Evolutionary conservation across 2,113 vertebrate genomes (phyloP), one percentile per base, ranked within the genome.

Genomic region (Scartelaos histophorus): DNA sequence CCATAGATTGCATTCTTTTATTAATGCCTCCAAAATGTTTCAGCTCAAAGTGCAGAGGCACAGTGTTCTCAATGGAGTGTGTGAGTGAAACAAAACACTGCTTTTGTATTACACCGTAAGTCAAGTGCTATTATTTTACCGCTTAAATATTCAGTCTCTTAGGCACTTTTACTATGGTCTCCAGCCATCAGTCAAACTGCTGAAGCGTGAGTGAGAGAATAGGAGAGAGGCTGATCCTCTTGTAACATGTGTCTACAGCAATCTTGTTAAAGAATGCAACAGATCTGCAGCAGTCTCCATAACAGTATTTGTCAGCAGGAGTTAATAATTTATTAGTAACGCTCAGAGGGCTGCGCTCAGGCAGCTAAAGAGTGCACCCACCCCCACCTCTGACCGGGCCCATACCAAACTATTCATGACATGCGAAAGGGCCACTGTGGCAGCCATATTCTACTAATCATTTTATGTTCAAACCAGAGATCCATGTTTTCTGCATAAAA

Each of bases 181-280:
- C 95, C 94, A 92, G 89, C 91, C 91, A 94, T 94, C 93, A 93
- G 94, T 94, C 96, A 97, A 97, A 96, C 95, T 95, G 95, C 95
- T 96, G 96, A 96, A 96, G 95, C 95, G 94, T 97, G 95, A 97
- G 95, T 73, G 92, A 85, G 94, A 93, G 94, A 94, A 94, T 91
- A 94, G 93, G 95, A 94, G 92, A 94, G 94, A 94, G 94, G 94
- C 95, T 95, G 94, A 95, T 95, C 95, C 95, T 95, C 94, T 93
- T 93, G 94, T 95, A 97, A 97, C 96, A 96, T 96, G 95, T 96
- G 95, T 98, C 96, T 95, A 95, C 95, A 96, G 95, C 95, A 96
- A 96, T 97, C 95, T 95, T 95, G 95, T 96, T 97, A 96, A 95
- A 94, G 95, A 96, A 97, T 95, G 92, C 94, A 93, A 92, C 91